Base-by-base conservation (phyloP, 2,888 invertebrate genomes). In the Drosophila stalkeri region DNA sequence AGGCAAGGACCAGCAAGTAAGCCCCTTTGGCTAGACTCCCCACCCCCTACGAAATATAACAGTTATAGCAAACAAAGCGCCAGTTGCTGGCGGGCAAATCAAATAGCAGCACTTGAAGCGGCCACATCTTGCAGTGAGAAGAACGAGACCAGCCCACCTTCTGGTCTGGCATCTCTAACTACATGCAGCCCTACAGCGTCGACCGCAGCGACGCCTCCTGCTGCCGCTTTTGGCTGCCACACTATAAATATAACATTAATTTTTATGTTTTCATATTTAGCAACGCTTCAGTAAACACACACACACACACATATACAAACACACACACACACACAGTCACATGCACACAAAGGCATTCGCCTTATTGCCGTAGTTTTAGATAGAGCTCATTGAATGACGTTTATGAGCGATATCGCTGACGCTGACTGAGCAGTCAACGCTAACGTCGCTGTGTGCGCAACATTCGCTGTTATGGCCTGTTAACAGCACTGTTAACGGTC, bases 211-310 rank as follows among this genome's bases (percentile, higher is more conserved):
- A 71, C 88, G 79, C 86, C 83, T 81, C 71, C 70, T 77, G 78
- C 88, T 46, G 62, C 75, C 71, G 69, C 74, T 82, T 72, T 78
- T 81, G 83, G 70, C 79, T 74, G 86, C 89, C 86, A 85, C 89
- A 89, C 86, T 88, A 89, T 87, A 87, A 90, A 90, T 87, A 90
- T 82, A 90, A 87, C 90, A 87, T 87, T 87, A 90, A 90, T 89
- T 87, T 87, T 87, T 87, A 87, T 87, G 90, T 75, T 90, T 90
- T 85, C 90, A 86, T 86, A 86, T 86, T 90, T 85, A 85, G 85
- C 70, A 74, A 85, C 90, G 90, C 85, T 88, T 90, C 86, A 78
- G 78, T 86, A 75, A 89, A 67, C 85, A 78, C 79, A 76, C 82
- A 77, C 60, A 74, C 71, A 72, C 64, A 72, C 54, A 67, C 65